Base-by-base conservation (phyloP, 2,797 vertebrate species). In the Spinibarbus caldwelli region DNA sequence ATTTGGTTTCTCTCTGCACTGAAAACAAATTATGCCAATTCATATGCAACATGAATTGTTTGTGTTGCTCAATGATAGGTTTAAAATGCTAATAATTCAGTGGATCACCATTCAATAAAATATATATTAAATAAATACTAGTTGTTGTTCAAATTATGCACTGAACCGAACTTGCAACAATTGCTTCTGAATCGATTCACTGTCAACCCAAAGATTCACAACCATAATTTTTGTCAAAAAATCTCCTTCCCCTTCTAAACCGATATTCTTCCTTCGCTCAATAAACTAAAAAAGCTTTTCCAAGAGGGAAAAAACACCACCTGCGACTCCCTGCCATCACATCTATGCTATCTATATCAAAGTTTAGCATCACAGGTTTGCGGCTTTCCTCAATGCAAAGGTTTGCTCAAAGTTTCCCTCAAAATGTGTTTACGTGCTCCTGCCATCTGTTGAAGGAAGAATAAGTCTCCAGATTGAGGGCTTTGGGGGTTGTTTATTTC, bases 401-500 rank as follows among this genome's bases (percentile, higher is more conserved):
- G 72, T 87, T 80, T 67, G 26, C 41, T 67, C 47, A 54, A 72
- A 82, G 59, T 21, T 64, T 78, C 31, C 70, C 11, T 36, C 49
- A 67, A 84, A 81, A 87, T 41, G 64, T 52, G 81, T 86, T 83
- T 70, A 78, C n/a, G 6, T 36, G 45, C 26, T 79, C 5, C 34
- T 2, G 62, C 84, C 87, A 87, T 90, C 88, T 87, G 84, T 57
- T 87, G 57, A 54, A 36, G 76, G 80, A 72, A 75, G 67, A 86
- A 88, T 88, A 81, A 87, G 34, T 64, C 80, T 78, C 75, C 84
- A 84, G 87, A 90, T 72, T 43, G 85, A 87, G 81, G 66, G 41
- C 78, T 89, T 87, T 66, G 67, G 75, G 26, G 68, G 47, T 72
- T 85, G 81, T 86, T 88, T 82, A 77, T 87, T 86, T 88, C 82